Conservation (phyloP, 1,140 invertebrate genomes). For the Copidosoma floridanum region DNA sequence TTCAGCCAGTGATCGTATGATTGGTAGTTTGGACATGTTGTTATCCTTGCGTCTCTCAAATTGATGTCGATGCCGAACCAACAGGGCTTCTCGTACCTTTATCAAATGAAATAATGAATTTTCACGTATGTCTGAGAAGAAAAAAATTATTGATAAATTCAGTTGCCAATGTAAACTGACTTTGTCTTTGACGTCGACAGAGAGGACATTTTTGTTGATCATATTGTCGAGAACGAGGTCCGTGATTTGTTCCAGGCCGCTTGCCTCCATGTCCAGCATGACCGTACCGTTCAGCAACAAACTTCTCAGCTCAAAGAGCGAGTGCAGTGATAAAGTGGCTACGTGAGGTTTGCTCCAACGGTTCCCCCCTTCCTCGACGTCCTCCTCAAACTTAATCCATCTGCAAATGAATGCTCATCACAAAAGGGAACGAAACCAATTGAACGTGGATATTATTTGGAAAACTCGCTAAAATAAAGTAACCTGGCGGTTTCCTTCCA, state of each 20-base stretch:
- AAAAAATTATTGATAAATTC: neutral
- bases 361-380: slow-evolving; percentile 91
- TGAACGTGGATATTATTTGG: slow-evolving; percentile 1
- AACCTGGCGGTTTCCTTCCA: slow-evolving; percentile 96
- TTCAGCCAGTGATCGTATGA: slow-evolving; percentile 94
- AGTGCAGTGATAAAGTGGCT: slow-evolving; percentile 86
- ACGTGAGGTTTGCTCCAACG: slow-evolving; percentile 95
- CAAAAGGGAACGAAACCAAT: slow-evolving; percentile 8
- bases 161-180: slow-evolving; percentile 47
- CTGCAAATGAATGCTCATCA: too few relatives aligned
- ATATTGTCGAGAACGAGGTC: slow-evolving; percentile 92
- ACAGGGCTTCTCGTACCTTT: slow-evolving; percentile 78
- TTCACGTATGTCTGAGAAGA: too few relatives aligned
- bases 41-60: slow-evolving; percentile 82
- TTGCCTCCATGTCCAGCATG: slow-evolving; percentile 88
- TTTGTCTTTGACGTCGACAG: slow-evolving; percentile 74
- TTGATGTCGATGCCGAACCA: slow-evolving; percentile 92
- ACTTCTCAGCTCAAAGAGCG: slow-evolving; percentile 85
- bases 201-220: slow-evolving; percentile 76
- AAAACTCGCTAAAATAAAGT: slow-evolving; percentile 24
- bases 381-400: slow-evolving; percentile 95
- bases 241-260: slow-evolving; percentile 79
- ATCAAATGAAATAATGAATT: slow-evolving; percentile 8
- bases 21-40: slow-evolving; percentile 81
- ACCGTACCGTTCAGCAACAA: slow-evolving; percentile 86